A percentile compares a stretch with the other conserved stretches of the same genome.
Evolutionary conservation across 2,888 invertebrate species (phyloP).

Genomic region (Eueremaeus valkanovi): DNA sequence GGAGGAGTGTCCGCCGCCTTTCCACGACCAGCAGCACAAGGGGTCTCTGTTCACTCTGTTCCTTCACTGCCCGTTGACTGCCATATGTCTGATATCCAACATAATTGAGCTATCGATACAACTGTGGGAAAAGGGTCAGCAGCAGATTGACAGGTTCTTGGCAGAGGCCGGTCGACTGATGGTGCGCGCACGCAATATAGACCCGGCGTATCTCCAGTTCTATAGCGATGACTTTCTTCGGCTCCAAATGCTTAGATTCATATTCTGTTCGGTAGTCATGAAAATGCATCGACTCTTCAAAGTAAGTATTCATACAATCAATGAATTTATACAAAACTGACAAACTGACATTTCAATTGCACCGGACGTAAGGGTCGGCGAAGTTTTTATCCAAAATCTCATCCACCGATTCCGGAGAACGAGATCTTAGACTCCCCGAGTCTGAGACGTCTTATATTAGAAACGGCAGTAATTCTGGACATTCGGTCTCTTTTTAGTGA

Average conservation of each 20-base stretch:
- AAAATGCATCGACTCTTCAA: constrained; percentile 75
- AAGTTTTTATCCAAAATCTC: constrained; percentile 78
- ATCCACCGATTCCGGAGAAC: constrained; percentile 78
- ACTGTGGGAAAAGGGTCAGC: constrained; percentile 85
- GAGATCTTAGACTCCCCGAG: constrained; percentile 80
- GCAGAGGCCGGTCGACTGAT: constrained; percentile 79
- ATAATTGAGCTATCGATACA: constrained; percentile 76
- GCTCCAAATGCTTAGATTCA: constrained; percentile 77
- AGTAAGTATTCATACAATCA: constrained; percentile 51
- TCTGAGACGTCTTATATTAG: constrained; percentile 62
- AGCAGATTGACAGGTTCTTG: constrained; percentile 80
- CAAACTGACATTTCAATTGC: neutral
- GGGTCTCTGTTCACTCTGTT: constrained; percentile 92
- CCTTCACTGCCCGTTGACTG: constrained; percentile 87
- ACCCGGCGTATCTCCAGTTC: constrained; percentile 65
- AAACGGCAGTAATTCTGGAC: constrained; percentile 76
- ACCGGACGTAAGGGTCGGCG: constrained; percentile 61
- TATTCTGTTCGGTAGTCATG: constrained; percentile 87
- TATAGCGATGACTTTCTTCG: constrained; percentile 93
- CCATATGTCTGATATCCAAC: constrained; percentile 85
- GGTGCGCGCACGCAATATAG: constrained; percentile 68
- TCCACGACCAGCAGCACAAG: constrained; percentile 63
- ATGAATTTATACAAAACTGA: neutral
- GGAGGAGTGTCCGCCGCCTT: constrained; percentile 76
- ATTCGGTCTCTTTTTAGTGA: constrained; percentile 69